Evolutionary conservation across 2,113 vertebrate species (phyloP), one percentile per base, ranked within the genome.

Genomic region (Uria lomvia): DNA sequence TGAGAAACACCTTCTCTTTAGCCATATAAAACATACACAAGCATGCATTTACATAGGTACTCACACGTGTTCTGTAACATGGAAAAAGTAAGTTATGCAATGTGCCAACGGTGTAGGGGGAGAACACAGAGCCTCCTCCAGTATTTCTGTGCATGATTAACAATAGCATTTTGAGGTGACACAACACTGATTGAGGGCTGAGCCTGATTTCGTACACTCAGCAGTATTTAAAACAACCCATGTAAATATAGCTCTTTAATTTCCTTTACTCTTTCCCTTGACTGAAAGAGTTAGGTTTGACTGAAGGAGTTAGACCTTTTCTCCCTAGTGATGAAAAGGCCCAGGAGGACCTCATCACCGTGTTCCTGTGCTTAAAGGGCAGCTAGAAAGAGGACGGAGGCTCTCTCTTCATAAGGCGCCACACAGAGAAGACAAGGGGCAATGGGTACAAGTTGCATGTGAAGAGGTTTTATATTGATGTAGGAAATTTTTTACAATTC

Each of bases 381-480:
- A 59, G 10, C 26, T 85, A 32, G 26, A 74, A 62, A 43, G 40
- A 11, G 18, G 11, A 58, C 4, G 14, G 11, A 71, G 30, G 45
- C 1, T 0, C 1, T 56, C 6, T 55, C 55, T 49, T 66, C 71
- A 34, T 6, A 62, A 82, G 23, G 12, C 55, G 15, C 17, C 27
- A 50, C 26, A 65, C 7, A 9, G 12, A 52, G 21, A 66, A 78
- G 65, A 52, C 38, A 85, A 85, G n/a, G 6, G 42, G 16, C 17
- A 67, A 34, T 0, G 0, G 26, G 18, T 14, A 8, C 15, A 47
- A 62, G 12, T 24, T 53, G 19, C n/a, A 82, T 2, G 1, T 8
- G 38, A 8, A 82, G 47, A 78, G 1, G 16, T 63, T 91, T 82
- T 30, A 71, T 16, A 15, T 21, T 19, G 7, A 22, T 34, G 40